A percentile compares a stretch with the other conserved stretches of the same genome.
Conservation (phyloP, 1,140 invertebrate species). For the Aethina tumida region DNA sequence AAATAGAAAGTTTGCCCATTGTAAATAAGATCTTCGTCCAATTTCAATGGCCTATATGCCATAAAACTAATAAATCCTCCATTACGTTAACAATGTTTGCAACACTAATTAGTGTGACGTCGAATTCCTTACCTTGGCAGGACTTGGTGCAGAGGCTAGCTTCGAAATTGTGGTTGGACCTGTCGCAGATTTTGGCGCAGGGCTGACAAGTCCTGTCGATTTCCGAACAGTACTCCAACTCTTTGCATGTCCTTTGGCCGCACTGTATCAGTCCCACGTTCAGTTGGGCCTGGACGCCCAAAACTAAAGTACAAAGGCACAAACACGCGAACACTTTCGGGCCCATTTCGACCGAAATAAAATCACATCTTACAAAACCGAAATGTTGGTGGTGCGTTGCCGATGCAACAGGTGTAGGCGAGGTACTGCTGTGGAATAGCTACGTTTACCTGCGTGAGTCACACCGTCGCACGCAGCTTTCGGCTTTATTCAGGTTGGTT, state of each 20-base stretch:
- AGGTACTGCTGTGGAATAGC: slow-evolving; percentile 16
- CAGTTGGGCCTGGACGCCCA: slow-evolving; percentile 8
- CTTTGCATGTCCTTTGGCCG: slow-evolving; percentile 20
- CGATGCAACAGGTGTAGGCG: slow-evolving; percentile 22
- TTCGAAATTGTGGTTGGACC: slow-evolving; percentile 21
- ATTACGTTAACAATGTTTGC: too few species aligned
- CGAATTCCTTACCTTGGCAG: slow-evolving; percentile 30
- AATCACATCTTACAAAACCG: slow-evolving; percentile 12
- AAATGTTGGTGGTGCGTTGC: slow-evolving; percentile 3
- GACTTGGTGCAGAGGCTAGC: slow-evolving; percentile 15
- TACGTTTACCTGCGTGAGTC: slow-evolving; percentile 26
- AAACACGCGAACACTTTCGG: slow-evolving; percentile 8
- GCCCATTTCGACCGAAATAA: slow-evolving; percentile 12
- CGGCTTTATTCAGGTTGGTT: too few species aligned
- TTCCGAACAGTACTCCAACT: slow-evolving; percentile 21
- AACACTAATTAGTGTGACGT: too few species aligned
- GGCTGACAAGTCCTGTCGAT: slow-evolving; percentile 19
- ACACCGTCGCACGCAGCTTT: too few species aligned
- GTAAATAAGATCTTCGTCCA: too few species aligned
- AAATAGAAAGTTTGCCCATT: too few species aligned
- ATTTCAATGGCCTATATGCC: too few species aligned
- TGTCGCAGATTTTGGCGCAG: slow-evolving; percentile 20
- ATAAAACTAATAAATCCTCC: too few species aligned
- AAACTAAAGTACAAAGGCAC: slow-evolving; percentile 8
- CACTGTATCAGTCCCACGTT: slow-evolving; percentile 18